Conservation (phyloP, 92 coral and sea anemone genomes). For the Palythoa grandiflora region DNA sequence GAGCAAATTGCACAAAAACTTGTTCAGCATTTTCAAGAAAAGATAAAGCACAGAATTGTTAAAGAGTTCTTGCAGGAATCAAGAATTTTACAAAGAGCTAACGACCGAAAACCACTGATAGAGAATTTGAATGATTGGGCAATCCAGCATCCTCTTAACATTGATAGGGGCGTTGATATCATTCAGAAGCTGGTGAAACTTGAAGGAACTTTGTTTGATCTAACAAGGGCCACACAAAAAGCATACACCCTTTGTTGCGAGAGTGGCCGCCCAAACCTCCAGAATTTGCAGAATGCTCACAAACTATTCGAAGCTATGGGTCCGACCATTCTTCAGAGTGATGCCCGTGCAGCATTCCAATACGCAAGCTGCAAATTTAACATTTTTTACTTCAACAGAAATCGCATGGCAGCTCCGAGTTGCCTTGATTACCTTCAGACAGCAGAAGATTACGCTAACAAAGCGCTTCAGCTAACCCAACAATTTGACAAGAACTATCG, state of each 20-base stretch:
- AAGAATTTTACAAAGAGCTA: slow-evolving; percentile 9
- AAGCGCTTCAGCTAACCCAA: slow-evolving; percentile 56
- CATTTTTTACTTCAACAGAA: slow-evolving; percentile 46
- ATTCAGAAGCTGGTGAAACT: slow-evolving; percentile 59
- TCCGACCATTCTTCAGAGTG: slow-evolving; percentile 39
- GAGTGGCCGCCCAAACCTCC: neutral
- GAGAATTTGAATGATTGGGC: slow-evolving; percentile 59
- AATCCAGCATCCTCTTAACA: slow-evolving; percentile 32
- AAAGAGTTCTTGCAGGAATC: slow-evolving; percentile 10
- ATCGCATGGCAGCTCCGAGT: neutral
- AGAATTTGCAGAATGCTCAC: slow-evolving; percentile 67
- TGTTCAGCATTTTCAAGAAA: slow-evolving; percentile 43
- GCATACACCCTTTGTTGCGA: slow-evolving; percentile 22
- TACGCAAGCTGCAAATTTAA: slow-evolving; percentile 66
- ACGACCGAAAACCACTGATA: slow-evolving; percentile 45
- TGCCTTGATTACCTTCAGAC: slow-evolving; percentile 48
- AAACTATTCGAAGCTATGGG: slow-evolving; percentile 82
- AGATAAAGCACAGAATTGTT: slow-evolving; percentile 53
- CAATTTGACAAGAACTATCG: slow-evolving; percentile 40
- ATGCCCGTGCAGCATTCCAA: slow-evolving; percentile 65
- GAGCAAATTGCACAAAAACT: slow-evolving; percentile 59
- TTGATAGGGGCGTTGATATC: slow-evolving; percentile 58
- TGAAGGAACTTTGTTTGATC: slow-evolving; percentile 57
- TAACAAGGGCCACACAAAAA: slow-evolving; percentile 29
- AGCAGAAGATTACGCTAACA: slow-evolving; percentile 56